phyloP scores from a whole-genome alignment of 2,888 invertebrate genomes.

The Adineta ricciae region DNA sequence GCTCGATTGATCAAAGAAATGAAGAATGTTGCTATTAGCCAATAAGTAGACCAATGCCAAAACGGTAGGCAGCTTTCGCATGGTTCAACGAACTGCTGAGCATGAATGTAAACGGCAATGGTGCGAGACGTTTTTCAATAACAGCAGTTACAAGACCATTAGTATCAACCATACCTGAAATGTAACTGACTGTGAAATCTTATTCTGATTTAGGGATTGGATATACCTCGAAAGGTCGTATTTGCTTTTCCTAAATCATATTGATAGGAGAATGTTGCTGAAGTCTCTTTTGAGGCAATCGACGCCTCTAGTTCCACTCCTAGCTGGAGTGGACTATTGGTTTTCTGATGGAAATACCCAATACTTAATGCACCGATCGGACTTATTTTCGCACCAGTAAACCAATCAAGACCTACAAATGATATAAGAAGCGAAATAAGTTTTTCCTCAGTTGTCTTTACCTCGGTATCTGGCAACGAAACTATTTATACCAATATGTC shows the following conservation, averaged over 20 bases:
- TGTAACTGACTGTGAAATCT: no score
- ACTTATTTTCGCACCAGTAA: slow-evolving; percentile 21
- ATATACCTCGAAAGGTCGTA: slow-evolving; percentile 39
- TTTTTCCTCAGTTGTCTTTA: slow-evolving; percentile 38
- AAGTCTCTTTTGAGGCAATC: slow-evolving; percentile 75
- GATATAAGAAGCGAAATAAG: neutral
- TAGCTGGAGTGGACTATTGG: slow-evolving; percentile 72
- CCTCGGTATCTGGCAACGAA: slow-evolving; percentile 70
- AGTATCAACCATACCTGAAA: slow-evolving; percentile 39
- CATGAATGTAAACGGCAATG: slow-evolving; percentile 82
- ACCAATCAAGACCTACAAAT: slow-evolving; percentile 28
- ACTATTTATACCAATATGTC: slow-evolving; percentile 75
- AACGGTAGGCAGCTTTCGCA: slow-evolving; percentile 76
- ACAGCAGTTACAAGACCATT: slow-evolving; percentile 70
- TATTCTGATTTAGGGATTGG: no score
- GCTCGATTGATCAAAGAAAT: neutral
- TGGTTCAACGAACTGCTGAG: slow-evolving; percentile 85
- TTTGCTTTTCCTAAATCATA: slow-evolving; percentile 87
- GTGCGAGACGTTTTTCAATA: slow-evolving; percentile 81
- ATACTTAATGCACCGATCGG: slow-evolving; percentile 28
- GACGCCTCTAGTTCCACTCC: slow-evolving; percentile 91
- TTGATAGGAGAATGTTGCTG: slow-evolving; percentile 83
- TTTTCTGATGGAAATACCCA: slow-evolving; percentile 82
- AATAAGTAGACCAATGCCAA: slow-evolving; percentile 85
- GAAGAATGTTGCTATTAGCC: slow-evolving; percentile 52